Percentiles rank a stretch among this genome's conserved stretches.
These are phyloP conservation scores for Perca flavescens DNA, from an alignment of 2,113 vertebrate genomes.

Conservation along the genomic window DNA sequence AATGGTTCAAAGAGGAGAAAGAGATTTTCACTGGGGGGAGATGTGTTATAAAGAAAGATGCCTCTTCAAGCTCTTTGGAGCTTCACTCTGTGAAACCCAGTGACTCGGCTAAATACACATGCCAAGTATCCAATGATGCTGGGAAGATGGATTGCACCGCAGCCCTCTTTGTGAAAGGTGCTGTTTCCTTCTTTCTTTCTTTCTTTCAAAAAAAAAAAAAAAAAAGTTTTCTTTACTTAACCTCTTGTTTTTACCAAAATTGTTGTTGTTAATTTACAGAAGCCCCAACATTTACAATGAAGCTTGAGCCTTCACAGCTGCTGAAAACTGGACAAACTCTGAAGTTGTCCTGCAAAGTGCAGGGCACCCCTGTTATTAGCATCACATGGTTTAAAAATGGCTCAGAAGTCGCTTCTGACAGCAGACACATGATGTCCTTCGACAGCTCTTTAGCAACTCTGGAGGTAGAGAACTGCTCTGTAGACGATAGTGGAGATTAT, in stretches of 20 bases:
- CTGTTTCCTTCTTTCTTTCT: conserved; percentile 71
- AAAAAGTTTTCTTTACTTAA: no score
- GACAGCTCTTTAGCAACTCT: conserved; percentile 86
- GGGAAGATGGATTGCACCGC: conserved; percentile 90
- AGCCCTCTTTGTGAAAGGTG: conserved; percentile 96
- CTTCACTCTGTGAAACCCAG: conserved; percentile 90
- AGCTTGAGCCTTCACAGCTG: conserved; percentile 87
- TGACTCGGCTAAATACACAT: conserved; percentile 92
- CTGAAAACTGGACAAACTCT: conserved; percentile 88
- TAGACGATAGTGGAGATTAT: conserved; percentile 92
- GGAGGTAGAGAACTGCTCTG: conserved; percentile 77
- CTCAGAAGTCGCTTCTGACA: conserved; percentile 86
- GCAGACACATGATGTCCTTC: conserved; percentile 87
- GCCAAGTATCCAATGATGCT: conserved; percentile 92
- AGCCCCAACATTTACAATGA: conserved; percentile 90
- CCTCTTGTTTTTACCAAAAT: conserved; percentile 16
- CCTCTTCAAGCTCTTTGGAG: conserved; percentile 90
- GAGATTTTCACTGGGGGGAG: conserved; percentile 91
- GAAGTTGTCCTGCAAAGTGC: conserved; percentile 91
- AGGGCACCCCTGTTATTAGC: conserved; percentile 90
- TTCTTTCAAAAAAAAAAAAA: no score
- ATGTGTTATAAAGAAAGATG: conserved; percentile 92
- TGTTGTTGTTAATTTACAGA: conserved; percentile 86
- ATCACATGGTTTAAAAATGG: conserved; percentile 92
- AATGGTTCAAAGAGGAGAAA: conserved; percentile 93